phyloP scores from a whole-genome alignment of 2,888 invertebrate species.

The Plagodis pulveraria region DNA sequence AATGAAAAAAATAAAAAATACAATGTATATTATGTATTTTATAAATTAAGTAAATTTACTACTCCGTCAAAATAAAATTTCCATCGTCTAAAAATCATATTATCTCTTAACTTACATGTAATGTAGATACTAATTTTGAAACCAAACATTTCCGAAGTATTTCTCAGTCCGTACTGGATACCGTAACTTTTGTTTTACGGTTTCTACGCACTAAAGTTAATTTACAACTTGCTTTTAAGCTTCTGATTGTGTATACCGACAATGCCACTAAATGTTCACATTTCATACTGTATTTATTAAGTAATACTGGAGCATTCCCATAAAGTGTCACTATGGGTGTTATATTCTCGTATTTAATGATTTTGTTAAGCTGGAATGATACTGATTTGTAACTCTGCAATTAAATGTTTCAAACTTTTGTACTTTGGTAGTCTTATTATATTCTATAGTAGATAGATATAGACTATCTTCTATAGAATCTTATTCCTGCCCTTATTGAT shows the following conservation, averaged over 20 bases:
- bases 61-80: too few species aligned
- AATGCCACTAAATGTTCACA: conserved; percentile 3
- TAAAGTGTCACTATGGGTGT: conserved; percentile 1
- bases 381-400: not conserved
- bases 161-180: not conserved
- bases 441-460: too few species aligned
- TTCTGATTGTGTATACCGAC: conserved; percentile 1
- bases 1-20: too few species aligned
- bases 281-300: conserved; percentile 3
- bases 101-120: not conserved
- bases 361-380: not conserved
- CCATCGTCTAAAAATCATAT: too few species aligned
- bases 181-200: conserved; percentile 1
- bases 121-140: not conserved
- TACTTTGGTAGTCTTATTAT: too few species aligned
- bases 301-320: not conserved
- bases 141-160: not conserved
- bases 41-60: too few species aligned
- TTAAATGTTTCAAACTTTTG: too few species aligned
- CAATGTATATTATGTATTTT: too few species aligned
- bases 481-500: too few species aligned
- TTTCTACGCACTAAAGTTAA: conserved; percentile 1
- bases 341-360: not conserved
- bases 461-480: too few species aligned
- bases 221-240: not conserved